Evolutionary conservation across 2,888 invertebrate genomes (phyloP), one percentile per base, ranked within the genome.

Genomic region (Uloborus plumipes): DNA sequence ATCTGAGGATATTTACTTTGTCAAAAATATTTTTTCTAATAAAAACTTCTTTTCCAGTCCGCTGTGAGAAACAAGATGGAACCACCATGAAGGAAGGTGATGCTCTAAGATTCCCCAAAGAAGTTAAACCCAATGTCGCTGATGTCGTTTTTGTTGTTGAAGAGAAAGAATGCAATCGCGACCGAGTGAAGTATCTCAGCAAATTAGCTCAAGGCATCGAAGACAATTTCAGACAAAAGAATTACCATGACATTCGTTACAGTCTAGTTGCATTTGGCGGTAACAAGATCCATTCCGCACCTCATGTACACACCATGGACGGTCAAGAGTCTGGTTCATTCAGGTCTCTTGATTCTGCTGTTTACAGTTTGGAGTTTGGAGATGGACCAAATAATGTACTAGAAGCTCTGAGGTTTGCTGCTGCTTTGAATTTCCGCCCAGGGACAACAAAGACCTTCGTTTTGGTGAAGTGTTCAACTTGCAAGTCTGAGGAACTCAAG

Each of bases 261-360:
- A 93, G 95, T 0, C 91, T 95, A 0, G 93, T 96, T 0, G 92
- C 93, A 0, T 97, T 94, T 89, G 96, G 96, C 18, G 96, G 96
- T 0, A 89, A 92, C 85, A 93, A 93, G 26, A 92, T 95, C 53
- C 94, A 92, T 88, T 91, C 92, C 67, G 90, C 91, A 15, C 94
- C 96, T 0, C 92, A 94, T 65, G 86, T 89, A 3, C 93, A 93
- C 84, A 91, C 97, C 6, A 92, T 94, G 84, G 91, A 93, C 77
- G 92, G 94, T 87, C 93, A 93, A 87, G 90, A 92, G 72, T 92
- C 93, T 0, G 91, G 92, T 87, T 89, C 91, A 62, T 91, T 91
- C 4, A 91, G 92, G 53, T 84, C 86, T 65, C 91, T 95, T 70
- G 88, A 91, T 3, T 90, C 92, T 39, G 93, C 94, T 87, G 93